Conservation (phyloP, 2,113 vertebrate genomes). For the Bujurquina vittata region DNA sequence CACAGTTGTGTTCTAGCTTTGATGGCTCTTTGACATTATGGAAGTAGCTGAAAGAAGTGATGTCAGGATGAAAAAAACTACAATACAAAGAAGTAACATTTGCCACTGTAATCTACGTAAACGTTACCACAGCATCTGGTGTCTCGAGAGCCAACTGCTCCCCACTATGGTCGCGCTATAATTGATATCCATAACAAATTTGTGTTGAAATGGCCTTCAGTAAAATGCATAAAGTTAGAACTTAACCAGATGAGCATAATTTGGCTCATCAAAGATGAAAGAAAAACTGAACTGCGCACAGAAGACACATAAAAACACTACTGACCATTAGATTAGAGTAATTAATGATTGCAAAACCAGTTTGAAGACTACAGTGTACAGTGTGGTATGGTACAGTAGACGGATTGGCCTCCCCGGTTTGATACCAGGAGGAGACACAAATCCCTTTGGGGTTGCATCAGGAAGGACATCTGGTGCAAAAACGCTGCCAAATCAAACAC, state of each 20-base stretch:
- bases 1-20: neutral
- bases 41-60: neutral
- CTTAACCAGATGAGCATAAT: neutral
- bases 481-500: neutral
- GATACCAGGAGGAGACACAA: neutral
- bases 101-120: neutral
- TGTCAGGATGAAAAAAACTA: neutral
- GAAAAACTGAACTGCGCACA: neutral
- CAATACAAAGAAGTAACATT: neutral
- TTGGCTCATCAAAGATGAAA: neutral
- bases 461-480: neutral
- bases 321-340: neutral
- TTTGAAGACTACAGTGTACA: neutral
- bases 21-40: neutral
- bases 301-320: neutral
- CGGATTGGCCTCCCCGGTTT: too few species aligned
- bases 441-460: neutral
- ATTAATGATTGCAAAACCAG: too few species aligned
- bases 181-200: constrained; percentile 20
- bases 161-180: constrained; percentile 58
- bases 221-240: neutral
- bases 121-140: constrained; percentile 18
- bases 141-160: constrained; percentile 61
- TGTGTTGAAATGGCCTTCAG: neutral
- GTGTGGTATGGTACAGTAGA: neutral